Conservation (phyloP, 2,797 vertebrate genomes). For the Phoebastria nigripes region DNA sequence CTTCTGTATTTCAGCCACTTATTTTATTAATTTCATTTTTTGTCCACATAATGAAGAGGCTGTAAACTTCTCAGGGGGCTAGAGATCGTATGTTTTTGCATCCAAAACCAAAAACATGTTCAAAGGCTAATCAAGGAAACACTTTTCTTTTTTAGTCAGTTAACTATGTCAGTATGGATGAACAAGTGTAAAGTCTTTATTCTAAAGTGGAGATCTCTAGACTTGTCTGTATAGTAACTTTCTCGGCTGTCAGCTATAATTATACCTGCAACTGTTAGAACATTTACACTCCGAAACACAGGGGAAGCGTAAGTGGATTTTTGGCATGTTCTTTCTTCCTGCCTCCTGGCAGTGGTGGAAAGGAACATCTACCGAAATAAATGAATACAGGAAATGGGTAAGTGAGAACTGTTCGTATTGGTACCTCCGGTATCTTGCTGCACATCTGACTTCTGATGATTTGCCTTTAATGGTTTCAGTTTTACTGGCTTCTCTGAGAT, state of each 20-base stretch:
- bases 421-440: background rate
- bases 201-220: background rate
- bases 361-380: background rate
- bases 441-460: background rate
- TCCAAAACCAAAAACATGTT: background rate
- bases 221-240: slow-evolving; percentile 6
- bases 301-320: background rate
- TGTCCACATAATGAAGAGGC: background rate
- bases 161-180: background rate
- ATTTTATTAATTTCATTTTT: background rate
- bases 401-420: background rate
- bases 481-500: background rate
- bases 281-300: background rate
- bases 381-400: background rate
- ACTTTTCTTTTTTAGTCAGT: background rate
- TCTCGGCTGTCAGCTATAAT: slow-evolving; percentile 20
- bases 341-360: background rate
- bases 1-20: background rate
- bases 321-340: background rate
- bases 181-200: background rate
- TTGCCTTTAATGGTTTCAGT: background rate
- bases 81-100: background rate
- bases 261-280: background rate
- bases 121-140: background rate
- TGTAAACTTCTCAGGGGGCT: background rate